Evolutionary conservation across 2,797 vertebrate species (phyloP).

Genomic region (Ataeniobius toweri): DNA sequence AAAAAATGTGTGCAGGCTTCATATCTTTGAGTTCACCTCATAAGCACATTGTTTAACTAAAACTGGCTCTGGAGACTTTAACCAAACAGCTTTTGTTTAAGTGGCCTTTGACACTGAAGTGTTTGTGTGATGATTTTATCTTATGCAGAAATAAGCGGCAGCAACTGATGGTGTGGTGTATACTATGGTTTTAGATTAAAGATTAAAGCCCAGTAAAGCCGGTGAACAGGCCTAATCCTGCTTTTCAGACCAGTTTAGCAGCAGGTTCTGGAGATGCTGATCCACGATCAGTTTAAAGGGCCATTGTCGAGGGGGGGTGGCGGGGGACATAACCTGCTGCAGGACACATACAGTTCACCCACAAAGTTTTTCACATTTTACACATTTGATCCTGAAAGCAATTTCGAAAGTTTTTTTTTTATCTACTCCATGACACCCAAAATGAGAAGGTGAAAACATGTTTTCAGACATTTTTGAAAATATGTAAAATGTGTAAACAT

Average conservation of each 20-base stretch:
- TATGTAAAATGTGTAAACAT: not conserved
- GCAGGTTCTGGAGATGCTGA: conserved; percentile 34
- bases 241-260: conserved; percentile 53
- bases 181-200: conserved; percentile 64
- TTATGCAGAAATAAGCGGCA: conserved; percentile 29
- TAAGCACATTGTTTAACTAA: conserved; percentile 3
- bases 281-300: conserved; percentile 37
- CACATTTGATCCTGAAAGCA: not conserved
- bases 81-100: conserved; percentile 60
- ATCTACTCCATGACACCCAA: not conserved
- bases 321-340: conserved; percentile 21
- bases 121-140: conserved; percentile 46
- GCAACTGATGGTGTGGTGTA: conserved; percentile 45
- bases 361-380: not conserved
- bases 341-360: conserved; percentile 1
- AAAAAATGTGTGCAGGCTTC: conserved; percentile 3
- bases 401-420: not conserved
- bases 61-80: conserved; percentile 34
- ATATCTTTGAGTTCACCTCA: conserved; percentile 13
- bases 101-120: conserved; percentile 56
- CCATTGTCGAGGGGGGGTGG: not conserved
- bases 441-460: not conserved
- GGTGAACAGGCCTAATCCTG: conserved; percentile 60
- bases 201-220: conserved; percentile 62
- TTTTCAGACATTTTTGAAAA: not conserved